Evolutionary conservation across 64 coral and sea anemone species (phyloP), one percentile per base, ranked within the genome.

Genomic region (Porites australiensis): DNA sequence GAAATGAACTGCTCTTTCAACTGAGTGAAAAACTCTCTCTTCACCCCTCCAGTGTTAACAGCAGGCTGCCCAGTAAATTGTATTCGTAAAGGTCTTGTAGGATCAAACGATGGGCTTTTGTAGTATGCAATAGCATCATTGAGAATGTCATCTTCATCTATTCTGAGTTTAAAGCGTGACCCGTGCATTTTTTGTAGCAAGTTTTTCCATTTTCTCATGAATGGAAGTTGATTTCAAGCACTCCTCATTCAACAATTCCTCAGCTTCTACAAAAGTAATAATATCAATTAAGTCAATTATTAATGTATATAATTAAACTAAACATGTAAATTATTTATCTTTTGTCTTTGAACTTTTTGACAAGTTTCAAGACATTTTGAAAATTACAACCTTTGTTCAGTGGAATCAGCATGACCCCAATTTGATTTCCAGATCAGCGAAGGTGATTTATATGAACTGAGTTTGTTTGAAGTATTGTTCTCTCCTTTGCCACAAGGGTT

Each of bases 81-180:
- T 21, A 93, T 74, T 55, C 65, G 63, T 58, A 93, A 50, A 8
- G 84, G 92, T 8, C 74, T 20, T 53, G 70, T 68, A n/a, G 92
- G 64, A 83, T 94, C 77, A 89, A 94, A 94, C 15, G 58, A 11
- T 10, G 47, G 12, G 37, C n/a, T 63, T 50, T 94, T 94, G 68
- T 89, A 94, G 53, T 82, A 83, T 51, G 93, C 52, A 18, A 94
- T 21, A 0, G 77, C 93, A 68, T 94, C 93, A 83, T 89, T 50
- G 5, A 94, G 37, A 27, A 94, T 45, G 22, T 94, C 86, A 94
- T 94, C 86, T 73, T 66, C 50, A 75, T 94, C 92, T 58, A 88
- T 54, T 19, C 44, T 20, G 14, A 94, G 70, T 64, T 94, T 94
- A 43, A 63, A 46, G 44, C 60, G 51, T 50, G 2, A 6, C 21